Evolutionary conservation across 2,797 vertebrate species (phyloP).

Genomic region (Columba guinea): DNA sequence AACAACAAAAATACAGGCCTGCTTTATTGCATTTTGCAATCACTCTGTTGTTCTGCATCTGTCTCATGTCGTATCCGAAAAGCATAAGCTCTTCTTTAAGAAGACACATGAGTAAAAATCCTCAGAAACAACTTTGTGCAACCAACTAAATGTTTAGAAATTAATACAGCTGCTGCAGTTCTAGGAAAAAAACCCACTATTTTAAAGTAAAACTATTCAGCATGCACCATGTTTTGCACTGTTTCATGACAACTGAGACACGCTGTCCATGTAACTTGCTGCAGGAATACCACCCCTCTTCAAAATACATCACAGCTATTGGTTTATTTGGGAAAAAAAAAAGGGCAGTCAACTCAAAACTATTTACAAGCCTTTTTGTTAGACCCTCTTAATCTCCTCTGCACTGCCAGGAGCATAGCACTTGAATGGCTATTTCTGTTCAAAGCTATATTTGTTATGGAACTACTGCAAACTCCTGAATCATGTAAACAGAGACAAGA

Average conservation of each 20-base stretch:
- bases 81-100: not conserved
- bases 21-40: not conserved
- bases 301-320: not conserved
- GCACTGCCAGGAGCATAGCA: slow-evolving; percentile 23
- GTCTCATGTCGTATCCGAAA: not conserved
- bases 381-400: slow-evolving; percentile 40
- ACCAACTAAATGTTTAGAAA: not conserved
- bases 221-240: not conserved
- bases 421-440: slow-evolving; percentile 68
- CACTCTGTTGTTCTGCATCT: not conserved
- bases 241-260: not conserved
- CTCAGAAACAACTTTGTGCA: not conserved
- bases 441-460: slow-evolving; percentile 67
- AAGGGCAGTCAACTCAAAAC: not conserved
- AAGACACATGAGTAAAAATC: not conserved
- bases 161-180: not conserved
- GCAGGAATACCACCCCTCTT: not conserved
- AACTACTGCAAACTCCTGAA: slow-evolving; percentile 68
- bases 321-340: not conserved
- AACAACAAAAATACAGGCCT: not conserved
- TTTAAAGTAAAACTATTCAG: not conserved
- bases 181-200: not conserved
- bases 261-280: not conserved
- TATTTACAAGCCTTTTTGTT: slow-evolving; percentile 35
- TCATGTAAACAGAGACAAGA: slow-evolving; percentile 66